phyloP scores from a whole-genome alignment of 2,888 invertebrate genomes.

The Cheilosia pagana region DNA sequence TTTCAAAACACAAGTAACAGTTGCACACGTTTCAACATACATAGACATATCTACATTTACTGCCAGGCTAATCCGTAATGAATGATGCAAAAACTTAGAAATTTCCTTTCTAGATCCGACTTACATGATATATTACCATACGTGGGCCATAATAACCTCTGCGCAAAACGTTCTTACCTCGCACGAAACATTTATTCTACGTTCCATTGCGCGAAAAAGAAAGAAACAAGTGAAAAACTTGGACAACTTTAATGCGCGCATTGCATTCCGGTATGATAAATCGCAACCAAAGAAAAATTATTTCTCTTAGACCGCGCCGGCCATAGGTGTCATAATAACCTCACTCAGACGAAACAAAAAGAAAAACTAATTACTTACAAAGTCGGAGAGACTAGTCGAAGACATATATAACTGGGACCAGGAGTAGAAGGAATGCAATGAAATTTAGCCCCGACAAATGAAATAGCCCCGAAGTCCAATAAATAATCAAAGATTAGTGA shows the following conservation, averaged over 20 bases:
- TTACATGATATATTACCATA: conserved; percentile 67
- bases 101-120: conserved; percentile 67
- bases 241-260: conserved; percentile 54
- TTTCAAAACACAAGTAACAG: no score
- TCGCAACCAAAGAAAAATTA: conserved; percentile 44
- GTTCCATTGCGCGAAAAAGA: neutral
- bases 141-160: conserved; percentile 63
- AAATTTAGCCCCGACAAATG: conserved; percentile 64
- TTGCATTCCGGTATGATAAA: conserved; percentile 63
- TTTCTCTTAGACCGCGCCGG: conserved; percentile 50
- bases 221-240: conserved; percentile 34
- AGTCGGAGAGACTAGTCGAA: conserved; percentile 27
- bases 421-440: conserved; percentile 40
- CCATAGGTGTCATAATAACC: conserved; percentile 68
- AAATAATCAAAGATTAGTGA: conserved; percentile 73
- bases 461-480: conserved; percentile 69
- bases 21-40: no score
- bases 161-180: conserved; percentile 43
- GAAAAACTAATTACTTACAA: conserved; percentile 60
- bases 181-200: conserved; percentile 42
- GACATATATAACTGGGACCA: neutral
- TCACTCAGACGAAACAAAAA: conserved; percentile 21
- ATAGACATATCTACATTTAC: no score
- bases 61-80: conserved; percentile 49
- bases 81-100: conserved; percentile 56